Conservation (phyloP, 2,797 vertebrate genomes). For the Poeciliopsis gracilis region DNA sequence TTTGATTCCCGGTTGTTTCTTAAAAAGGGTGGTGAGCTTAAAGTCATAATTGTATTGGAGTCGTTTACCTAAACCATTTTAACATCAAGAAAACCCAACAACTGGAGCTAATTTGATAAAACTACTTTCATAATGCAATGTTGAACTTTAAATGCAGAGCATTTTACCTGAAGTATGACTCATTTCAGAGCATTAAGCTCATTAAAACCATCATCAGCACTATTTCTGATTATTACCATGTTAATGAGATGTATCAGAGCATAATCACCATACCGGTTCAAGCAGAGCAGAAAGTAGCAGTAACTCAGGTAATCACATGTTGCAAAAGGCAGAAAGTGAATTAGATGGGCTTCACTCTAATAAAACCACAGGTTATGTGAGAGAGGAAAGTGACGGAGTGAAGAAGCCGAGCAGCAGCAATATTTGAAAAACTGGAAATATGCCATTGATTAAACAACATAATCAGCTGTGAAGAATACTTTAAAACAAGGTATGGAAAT, state of each 20-base stretch:
- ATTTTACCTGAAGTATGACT: not conserved
- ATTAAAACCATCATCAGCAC: not conserved
- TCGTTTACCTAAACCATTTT: not conserved
- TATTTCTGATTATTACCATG: not conserved
- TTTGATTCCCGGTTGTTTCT: constrained; percentile 20
- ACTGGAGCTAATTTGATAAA: not conserved
- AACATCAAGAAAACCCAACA: not conserved
- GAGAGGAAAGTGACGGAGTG: not conserved
- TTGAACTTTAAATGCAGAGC: not conserved
- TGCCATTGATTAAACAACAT: not conserved
- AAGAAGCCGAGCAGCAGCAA: not conserved
- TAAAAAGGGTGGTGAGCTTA: not conserved
- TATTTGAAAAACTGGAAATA: not conserved
- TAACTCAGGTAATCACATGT: not conserved
- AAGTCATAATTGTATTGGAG: not conserved
- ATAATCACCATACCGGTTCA: not conserved
- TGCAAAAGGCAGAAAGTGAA: constrained; percentile 1
- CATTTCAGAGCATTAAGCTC: not conserved
- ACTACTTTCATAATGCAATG: not conserved
- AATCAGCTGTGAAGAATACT: not conserved
- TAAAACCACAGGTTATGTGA: not conserved
- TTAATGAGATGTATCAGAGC: not conserved
- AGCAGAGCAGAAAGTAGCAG: not conserved
- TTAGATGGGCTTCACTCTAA: not conserved
- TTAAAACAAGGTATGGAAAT: not conserved